These are phyloP conservation scores for Ophion costatus DNA, from an alignment of 2,888 invertebrate genomes.

Conservation along the genomic window DNA sequence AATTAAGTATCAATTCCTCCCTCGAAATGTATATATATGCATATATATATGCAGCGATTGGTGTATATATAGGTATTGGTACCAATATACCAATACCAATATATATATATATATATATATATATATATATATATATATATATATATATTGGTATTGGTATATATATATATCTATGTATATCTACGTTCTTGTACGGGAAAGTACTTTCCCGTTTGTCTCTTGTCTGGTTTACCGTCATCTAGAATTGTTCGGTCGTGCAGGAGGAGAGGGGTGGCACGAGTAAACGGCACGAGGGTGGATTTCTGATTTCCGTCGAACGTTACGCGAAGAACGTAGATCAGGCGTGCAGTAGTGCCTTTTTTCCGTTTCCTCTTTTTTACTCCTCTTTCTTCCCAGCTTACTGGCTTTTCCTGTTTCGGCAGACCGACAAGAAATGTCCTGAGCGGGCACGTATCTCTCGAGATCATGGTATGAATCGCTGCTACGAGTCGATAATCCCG, in stretches of 20 bases:
- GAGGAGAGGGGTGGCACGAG: conserved; percentile 26
- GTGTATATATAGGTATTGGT: too few relatives aligned
- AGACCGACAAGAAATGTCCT: conserved; percentile 60
- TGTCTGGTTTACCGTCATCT: not conserved
- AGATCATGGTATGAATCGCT: conserved; percentile 59
- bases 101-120: too few relatives aligned
- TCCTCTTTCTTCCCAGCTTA: not conserved
- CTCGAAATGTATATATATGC: too few relatives aligned
- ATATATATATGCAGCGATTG: too few relatives aligned
- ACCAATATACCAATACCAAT: too few relatives aligned
- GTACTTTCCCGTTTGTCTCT: not conserved
- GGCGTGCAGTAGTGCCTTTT: conserved; percentile 3
- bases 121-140: too few relatives aligned
- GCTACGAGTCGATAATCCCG: conserved; percentile 73
- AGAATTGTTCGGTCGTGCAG: conserved; percentile 71
- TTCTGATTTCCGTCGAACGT: conserved; percentile 16
- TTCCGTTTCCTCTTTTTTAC: conserved; percentile 3
- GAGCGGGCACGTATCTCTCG: conserved; percentile 49
- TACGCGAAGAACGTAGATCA: conserved; percentile 34
- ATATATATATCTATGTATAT: too few relatives aligned
- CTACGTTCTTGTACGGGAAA: too few relatives aligned
- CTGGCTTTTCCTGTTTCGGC: conserved; percentile 39
- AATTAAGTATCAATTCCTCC: too few relatives aligned
- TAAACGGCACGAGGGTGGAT: conserved; percentile 71
- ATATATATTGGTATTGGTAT: too few relatives aligned